Evolutionary conservation across 2,888 invertebrate species (phyloP), one percentile per base, ranked within the genome.

Genomic region (Auanema sp.): DNA sequence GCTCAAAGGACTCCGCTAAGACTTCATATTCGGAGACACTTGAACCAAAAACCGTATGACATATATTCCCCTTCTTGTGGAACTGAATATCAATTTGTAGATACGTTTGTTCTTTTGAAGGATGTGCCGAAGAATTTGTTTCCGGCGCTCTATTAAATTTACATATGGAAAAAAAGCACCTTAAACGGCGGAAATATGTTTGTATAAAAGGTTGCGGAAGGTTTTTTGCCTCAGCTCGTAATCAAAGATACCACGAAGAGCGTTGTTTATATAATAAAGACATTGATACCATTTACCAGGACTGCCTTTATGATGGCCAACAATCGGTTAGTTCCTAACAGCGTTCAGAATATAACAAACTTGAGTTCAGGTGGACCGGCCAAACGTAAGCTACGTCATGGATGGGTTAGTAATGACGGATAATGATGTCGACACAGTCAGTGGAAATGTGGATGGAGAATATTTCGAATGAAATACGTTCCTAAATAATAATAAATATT

Each of bases 171-270:
- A 71, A 64, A 53, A 73, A 70, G 47, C 79, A 79, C 64, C 58
- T 69, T 49, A 66, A 67, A 16, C 55, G 57, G 50, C 33, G 33
- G 33, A 33, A 76, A 63, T 78, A 72, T 63, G 72, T 77, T 21
- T 79, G 79, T 52, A 51, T 68, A 12, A 69, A 73, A 42, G 76
- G 76, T n/a, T 79, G 79, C 57, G 79, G 79, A n/a, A 67, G 75
- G 24, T 71, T 64, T 14, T 73, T 76, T 53, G 68, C 71, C 4
- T 62, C 60, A 24, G 57, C 58, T 1, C 59, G 64, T 16, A 76
- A 76, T 54, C 68, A 70, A 51, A 44, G 65, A 21, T 40, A 58
- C 10, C 76, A 76, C 64, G 75, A 76, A 52, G 47, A 54, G 55
- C 71, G 68, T 43, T 76, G 76, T 50, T 16, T 14, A 25, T 68